Conservation (phyloP, 2,888 invertebrate genomes). For the Meteorus colon region DNA sequence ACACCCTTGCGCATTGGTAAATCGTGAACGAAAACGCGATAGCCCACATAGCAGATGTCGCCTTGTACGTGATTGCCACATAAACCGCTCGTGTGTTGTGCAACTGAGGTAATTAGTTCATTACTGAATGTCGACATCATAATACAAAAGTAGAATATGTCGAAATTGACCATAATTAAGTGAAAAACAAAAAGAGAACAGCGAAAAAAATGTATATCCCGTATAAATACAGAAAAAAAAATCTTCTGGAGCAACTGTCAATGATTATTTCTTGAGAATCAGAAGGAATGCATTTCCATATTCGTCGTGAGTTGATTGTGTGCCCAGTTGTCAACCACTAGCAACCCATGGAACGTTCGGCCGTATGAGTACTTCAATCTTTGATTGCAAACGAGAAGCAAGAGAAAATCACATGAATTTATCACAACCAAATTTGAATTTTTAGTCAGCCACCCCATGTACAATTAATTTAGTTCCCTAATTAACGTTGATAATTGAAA, state of each 20-base stretch:
- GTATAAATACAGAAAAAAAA: too few species aligned
- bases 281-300: too few species aligned
- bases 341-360: too few species aligned
- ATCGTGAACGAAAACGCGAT: conserved; percentile 47
- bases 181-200: neutral
- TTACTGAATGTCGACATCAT: conserved; percentile 60
- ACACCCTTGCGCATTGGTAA: conserved; percentile 48
- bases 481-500: conserved; percentile 23
- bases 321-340: too few species aligned
- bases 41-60: conserved; percentile 63
- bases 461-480: neutral
- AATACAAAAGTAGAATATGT: neutral
- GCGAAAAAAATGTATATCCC: too few species aligned
- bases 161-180: neutral
- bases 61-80: conserved; percentile 60
- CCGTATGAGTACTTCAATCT: too few species aligned
- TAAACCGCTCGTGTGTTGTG: conserved; percentile 43
- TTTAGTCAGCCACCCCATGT: neutral
- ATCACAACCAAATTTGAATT: too few species aligned
- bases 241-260: too few species aligned
- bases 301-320: too few species aligned
- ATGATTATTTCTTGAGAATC: too few species aligned
- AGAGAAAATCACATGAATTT: neutral
- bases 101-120: conserved; percentile 62
- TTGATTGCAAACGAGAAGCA: neutral